Evolutionary conservation across 2,888 invertebrate genomes (phyloP).

Genomic region (Mythimna pallens): DNA sequence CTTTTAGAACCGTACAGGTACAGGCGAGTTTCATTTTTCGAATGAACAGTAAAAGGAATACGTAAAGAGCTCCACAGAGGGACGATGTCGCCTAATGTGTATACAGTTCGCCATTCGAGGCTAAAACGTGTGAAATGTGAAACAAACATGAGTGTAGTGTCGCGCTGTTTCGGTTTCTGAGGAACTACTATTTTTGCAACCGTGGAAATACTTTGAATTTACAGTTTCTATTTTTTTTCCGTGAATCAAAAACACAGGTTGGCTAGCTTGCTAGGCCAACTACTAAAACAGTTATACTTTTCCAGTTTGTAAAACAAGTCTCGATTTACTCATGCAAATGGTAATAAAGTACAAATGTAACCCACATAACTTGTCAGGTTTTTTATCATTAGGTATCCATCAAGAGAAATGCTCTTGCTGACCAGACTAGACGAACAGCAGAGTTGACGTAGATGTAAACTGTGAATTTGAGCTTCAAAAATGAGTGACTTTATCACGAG

Average conservation of each 20-base stretch:
- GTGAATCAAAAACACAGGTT: not conserved
- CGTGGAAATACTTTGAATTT: not conserved
- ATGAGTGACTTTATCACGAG: not conserved
- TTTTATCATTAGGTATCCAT: not conserved
- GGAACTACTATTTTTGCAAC: conserved; percentile 33
- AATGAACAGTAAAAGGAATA: conserved; percentile 46
- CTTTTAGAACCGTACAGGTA: conserved; percentile 4
- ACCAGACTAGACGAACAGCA: too few relatives aligned
- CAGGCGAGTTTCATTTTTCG: conserved; percentile 24
- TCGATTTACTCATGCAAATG: too few relatives aligned
- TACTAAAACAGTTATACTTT: too few relatives aligned
- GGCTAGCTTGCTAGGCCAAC: not conserved
- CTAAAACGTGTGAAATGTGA: conserved; percentile 62
- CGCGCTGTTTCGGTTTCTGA: conserved; percentile 18
- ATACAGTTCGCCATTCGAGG: conserved; percentile 58
- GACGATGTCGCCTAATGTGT: conserved; percentile 48
- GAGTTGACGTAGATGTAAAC: too few relatives aligned
- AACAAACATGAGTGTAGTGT: conserved; percentile 57
- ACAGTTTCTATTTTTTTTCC: not conserved
- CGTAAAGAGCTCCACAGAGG: conserved; percentile 26
- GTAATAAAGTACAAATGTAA: too few relatives aligned
- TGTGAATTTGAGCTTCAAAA: not conserved
- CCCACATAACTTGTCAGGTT: not conserved
- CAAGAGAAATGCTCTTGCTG: not conserved
- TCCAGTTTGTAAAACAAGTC: too few relatives aligned